These are phyloP conservation scores for Acleris cristana DNA, from an alignment of 2,888 invertebrate species.

Conservation along the genomic window DNA sequence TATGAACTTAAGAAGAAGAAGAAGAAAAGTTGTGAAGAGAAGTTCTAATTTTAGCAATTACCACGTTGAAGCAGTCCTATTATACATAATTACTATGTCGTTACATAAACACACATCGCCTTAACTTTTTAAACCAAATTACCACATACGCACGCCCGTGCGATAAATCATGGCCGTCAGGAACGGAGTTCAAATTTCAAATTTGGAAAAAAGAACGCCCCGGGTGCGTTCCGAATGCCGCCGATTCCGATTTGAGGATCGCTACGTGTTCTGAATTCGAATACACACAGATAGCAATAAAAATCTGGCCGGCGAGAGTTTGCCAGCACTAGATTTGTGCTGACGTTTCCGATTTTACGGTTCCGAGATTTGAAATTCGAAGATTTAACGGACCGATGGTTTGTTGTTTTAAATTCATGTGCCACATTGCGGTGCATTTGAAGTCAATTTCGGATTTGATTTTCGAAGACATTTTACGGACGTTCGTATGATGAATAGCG, in stretches of 20 bases:
- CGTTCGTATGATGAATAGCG: too few relatives aligned
- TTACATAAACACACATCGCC: constrained; percentile 16
- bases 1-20: too few relatives aligned
- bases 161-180: constrained; percentile 36
- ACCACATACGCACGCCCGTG: constrained; percentile 41
- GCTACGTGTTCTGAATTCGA: constrained; percentile 54
- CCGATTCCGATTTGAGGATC: constrained; percentile 49
- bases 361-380: constrained; percentile 30
- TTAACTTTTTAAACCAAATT: constrained; percentile 40
- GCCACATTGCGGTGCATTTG: constrained; percentile 1
- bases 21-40: too few relatives aligned
- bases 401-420: constrained; percentile 27
- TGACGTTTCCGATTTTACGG: constrained; percentile 37
- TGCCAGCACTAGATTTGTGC: constrained; percentile 35
- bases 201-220: constrained; percentile 49
- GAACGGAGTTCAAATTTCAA: constrained; percentile 44
- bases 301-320: constrained; percentile 39
- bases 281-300: constrained; percentile 39
- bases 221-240: constrained; percentile 52
- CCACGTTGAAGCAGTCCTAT: not conserved
- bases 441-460: not conserved
- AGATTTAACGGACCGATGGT: constrained; percentile 19
- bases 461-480: not conserved
- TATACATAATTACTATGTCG: not conserved
- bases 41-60: too few relatives aligned